phyloP scores from a whole-genome alignment of 2,113 vertebrate species.

The Syrrhaptes paradoxus region DNA sequence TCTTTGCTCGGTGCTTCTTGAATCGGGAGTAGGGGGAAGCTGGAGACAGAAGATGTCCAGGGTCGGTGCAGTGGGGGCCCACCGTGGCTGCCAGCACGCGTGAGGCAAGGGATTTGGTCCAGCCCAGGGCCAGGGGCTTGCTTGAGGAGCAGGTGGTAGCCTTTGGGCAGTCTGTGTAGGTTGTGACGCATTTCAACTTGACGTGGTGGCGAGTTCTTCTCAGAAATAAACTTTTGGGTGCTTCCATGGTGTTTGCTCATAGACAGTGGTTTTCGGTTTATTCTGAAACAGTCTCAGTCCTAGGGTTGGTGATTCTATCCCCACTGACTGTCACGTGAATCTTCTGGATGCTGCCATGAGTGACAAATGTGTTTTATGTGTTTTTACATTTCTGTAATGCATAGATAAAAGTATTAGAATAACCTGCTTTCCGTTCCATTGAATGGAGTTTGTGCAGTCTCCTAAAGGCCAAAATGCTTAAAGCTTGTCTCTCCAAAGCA shows the following conservation, averaged over 20 bases:
- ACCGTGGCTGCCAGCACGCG: neutral
- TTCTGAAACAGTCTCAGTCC: neutral
- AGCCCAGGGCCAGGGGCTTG: fast-evolving
- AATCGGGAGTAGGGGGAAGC: fast-evolving
- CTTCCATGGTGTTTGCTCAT: neutral
- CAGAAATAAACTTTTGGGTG: neutral
- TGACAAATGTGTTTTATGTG: neutral
- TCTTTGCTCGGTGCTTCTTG: neutral
- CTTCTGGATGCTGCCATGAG: neutral
- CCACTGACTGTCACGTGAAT: fast-evolving
- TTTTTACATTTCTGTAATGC: neutral
- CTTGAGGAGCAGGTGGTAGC: neutral
- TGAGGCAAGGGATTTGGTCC: neutral
- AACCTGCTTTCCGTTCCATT: neutral
- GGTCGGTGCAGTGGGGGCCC: fast-evolving
- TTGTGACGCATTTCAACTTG: neutral
- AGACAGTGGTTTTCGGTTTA: neutral
- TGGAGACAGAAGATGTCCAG: fast-evolving
- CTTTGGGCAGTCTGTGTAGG: neutral
- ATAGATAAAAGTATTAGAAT: neutral
- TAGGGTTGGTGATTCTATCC: neutral
- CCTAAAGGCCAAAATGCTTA: neutral
- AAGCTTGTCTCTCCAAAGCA: neutral
- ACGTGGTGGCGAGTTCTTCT: neutral
- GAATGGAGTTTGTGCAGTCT: neutral